Base-by-base conservation (phyloP, 2,888 invertebrate species). In the Hedychridium roseum region DNA sequence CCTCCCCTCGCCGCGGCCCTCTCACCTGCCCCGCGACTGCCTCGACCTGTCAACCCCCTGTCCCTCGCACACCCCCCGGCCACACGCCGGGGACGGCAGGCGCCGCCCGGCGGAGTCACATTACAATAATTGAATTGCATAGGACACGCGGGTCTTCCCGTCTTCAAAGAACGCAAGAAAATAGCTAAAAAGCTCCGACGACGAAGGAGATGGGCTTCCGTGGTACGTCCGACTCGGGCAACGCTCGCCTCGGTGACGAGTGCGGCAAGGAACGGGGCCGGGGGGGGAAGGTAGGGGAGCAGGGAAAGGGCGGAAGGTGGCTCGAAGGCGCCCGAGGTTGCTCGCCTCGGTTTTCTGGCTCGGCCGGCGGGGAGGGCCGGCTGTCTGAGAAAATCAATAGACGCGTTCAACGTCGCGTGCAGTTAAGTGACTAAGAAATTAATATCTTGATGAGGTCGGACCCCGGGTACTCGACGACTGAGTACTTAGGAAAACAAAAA, bases 371-470 rank as follows among this genome's bases (percentile, higher is more conserved):
- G 47, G 36, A 47, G 48, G 47, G 44, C 46, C 20, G 46, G 60
- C 56, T 57, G 63, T 60, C 62, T 61, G 59, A 60, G 70, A 71
- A 73, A 73, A 75, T 75, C 73, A 72, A 74, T 74, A 74, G 66
- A 68, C 69, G 63, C 70, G 69, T 73, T 74, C 66, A 56, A 64
- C 65, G 70, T 76, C 73, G 76, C 76, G 76, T 76, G 76, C 73
- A 68, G 71, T 69, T 73, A 73, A 75, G 73, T 73, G 74, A 73
- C 70, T 66, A 67, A 74, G 73, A 71, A 75, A 74, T 73, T 75
- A 76, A 76, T 76, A 73, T 73, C 74, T 70, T 65, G 68, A 70
- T 72, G 73, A 68, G 70, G 70, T 71, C 68, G 60, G 56, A 59
- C 57, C 66, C 46, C 49, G 54, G 48, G 52, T 60, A 58, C 59